phyloP scores from a whole-genome alignment of 2,113 vertebrate genomes.

The Scopus umbretta region DNA sequence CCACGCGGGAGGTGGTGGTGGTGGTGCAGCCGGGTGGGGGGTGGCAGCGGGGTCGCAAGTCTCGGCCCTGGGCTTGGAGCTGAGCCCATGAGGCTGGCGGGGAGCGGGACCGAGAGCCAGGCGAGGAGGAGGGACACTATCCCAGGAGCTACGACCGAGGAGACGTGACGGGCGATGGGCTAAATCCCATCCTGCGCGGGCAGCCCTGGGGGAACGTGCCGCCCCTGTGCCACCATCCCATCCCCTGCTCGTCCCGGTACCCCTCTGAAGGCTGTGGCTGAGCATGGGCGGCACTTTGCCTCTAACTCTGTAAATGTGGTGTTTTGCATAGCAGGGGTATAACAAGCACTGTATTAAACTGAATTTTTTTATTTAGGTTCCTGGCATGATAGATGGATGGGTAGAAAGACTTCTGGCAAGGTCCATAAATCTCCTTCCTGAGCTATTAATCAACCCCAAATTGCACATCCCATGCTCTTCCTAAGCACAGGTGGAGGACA shows the following conservation, averaged over 20 bases:
- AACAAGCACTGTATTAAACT: not conserved
- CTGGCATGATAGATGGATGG: not conserved
- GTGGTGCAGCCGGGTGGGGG: not conserved
- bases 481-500: not conserved
- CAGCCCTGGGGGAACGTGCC: accelerated
- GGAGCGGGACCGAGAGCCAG: accelerated
- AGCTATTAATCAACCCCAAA: not conserved
- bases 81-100: not conserved
- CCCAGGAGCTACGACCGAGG: not conserved
- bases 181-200: not conserved
- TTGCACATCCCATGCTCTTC: not conserved
- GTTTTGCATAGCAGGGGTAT: not conserved
- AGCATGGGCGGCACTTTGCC: accelerated
- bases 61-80: not conserved
- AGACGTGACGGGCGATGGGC: not conserved
- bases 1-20: not conserved
- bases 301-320: not conserved
- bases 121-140: not conserved
- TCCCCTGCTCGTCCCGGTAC: not conserved
- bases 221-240: too few species aligned
- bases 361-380: not conserved
- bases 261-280: not conserved
- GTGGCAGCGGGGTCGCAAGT: not conserved
- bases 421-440: not conserved
- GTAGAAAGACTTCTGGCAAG: not conserved